These are phyloP conservation scores for Myotis daubentonii DNA, from an alignment of 2,797 vertebrate genomes.

Conservation along the genomic window DNA sequence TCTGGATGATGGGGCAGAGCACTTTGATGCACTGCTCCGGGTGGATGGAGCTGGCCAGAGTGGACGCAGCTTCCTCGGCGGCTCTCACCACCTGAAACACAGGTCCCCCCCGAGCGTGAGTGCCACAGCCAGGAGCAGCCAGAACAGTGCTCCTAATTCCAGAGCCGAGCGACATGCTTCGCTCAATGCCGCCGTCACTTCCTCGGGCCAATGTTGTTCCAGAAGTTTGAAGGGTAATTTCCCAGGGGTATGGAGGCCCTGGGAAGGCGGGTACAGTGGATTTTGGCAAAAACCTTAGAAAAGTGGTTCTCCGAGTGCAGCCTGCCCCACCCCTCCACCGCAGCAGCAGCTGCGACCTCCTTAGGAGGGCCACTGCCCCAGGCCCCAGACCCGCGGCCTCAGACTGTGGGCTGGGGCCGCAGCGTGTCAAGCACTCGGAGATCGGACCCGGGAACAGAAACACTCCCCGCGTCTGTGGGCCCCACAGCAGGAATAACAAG, in stretches of 20 bases:
- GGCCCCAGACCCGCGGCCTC: background rate
- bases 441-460: background rate
- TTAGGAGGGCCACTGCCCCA: background rate
- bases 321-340: too few relatives aligned
- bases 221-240: background rate
- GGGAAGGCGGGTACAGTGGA: background rate
- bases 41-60: conserved; percentile 95
- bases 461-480: background rate
- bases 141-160: background rate
- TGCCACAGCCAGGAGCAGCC: background rate
- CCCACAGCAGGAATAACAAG: background rate
- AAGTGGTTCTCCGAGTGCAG: background rate
- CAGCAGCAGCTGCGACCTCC: background rate
- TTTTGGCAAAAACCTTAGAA: background rate
- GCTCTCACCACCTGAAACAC: conserved; percentile 94
- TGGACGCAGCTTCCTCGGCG: conserved; percentile 96
- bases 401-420: background rate
- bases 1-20: conserved; percentile 98
- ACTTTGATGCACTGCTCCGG: conserved; percentile 99
- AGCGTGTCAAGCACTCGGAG: background rate
- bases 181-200: too few relatives aligned
- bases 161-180: background rate
- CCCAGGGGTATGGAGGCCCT: background rate
- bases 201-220: background rate
- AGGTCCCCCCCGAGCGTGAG: background rate